Conservation (phyloP, 1,140 invertebrate genomes). For the Calliopsis andreniformis region DNA sequence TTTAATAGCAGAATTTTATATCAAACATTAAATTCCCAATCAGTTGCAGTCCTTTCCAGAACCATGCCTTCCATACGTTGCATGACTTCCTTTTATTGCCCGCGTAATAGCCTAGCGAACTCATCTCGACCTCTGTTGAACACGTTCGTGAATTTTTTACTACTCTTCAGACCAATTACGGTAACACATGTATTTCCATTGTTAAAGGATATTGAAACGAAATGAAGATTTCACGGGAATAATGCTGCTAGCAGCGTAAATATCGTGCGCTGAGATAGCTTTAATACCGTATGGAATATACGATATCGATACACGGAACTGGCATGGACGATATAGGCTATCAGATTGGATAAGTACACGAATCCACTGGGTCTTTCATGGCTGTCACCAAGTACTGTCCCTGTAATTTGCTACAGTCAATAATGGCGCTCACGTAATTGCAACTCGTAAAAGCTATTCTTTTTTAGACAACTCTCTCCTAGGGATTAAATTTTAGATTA, state of each 20-base stretch:
- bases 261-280: conserved; percentile 48
- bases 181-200: conserved; percentile 20
- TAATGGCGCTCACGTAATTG: not conserved
- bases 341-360: conserved; percentile 42
- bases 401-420: conserved; percentile 5
- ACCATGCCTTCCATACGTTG: not conserved
- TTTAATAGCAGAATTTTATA: not conserved
- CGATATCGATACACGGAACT: conserved; percentile 48
- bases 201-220: conserved; percentile 38
- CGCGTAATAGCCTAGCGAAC: not conserved
- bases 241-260: conserved; percentile 9
- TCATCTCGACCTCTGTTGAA: not conserved
- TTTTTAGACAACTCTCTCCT: not conserved
- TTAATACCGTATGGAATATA: conserved; percentile 51
- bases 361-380: conserved; percentile 31
- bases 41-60: not conserved
- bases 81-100: not conserved
- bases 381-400: conserved; percentile 55
- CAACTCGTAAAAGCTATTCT: conserved; percentile 5
- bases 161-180: conserved; percentile 7
- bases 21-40: not conserved
- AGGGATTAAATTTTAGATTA: not conserved
- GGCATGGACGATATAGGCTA: conserved; percentile 40
- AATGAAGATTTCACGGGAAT: conserved; percentile 20
- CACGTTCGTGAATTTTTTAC: conserved; percentile 1